Conservation (phyloP, 2,797 vertebrate species). For the Silurus aristotelis region DNA sequence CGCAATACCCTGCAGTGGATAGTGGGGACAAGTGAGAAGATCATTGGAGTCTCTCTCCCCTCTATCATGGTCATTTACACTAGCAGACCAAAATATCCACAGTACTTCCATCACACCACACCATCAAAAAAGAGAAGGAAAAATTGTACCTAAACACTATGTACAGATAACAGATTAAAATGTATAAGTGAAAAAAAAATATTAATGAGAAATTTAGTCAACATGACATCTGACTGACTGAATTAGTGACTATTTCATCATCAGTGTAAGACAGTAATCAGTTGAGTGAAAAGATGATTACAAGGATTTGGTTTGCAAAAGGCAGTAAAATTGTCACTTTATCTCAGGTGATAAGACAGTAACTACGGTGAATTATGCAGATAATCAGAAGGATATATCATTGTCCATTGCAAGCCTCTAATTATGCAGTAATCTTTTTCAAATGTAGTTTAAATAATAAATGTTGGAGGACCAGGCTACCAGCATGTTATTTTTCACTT, state of each 20-base stretch:
- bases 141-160: background rate
- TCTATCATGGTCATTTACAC: too few relatives aligned
- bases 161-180: background rate
- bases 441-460: background rate
- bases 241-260: background rate
- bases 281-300: background rate
- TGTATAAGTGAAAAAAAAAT: background rate
- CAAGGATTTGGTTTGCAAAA: background rate
- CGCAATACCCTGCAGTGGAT: too few relatives aligned
- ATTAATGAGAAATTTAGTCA: background rate
- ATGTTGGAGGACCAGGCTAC: too few relatives aligned
- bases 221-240: background rate
- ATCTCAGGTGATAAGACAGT: background rate
- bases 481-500: background rate
- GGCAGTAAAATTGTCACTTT: background rate
- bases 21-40: too few relatives aligned
- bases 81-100: too few relatives aligned
- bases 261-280: background rate
- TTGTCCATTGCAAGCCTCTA: background rate
- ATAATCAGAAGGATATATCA: background rate
- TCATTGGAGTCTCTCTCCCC: too few relatives aligned
- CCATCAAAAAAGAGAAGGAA: background rate
- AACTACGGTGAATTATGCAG: background rate
- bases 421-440: background rate
- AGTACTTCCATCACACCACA: too few relatives aligned